Percentiles rank a stretch among this genome's conserved stretches.
phyloP scores from a whole-genome alignment of 1,140 invertebrate species.

The Cardiocondyla obscurior region DNA sequence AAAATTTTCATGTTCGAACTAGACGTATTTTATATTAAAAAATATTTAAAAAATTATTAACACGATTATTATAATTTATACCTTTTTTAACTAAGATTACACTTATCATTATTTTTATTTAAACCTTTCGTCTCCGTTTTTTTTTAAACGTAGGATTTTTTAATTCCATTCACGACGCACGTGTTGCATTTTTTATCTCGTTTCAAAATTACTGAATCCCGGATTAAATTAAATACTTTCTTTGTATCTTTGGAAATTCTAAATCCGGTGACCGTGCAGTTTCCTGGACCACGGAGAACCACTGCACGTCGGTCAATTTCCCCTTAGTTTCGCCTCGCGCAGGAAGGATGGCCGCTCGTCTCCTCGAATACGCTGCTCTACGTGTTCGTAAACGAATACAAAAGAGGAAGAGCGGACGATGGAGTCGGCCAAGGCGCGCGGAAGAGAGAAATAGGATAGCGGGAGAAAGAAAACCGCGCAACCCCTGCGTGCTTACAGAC shows the following conservation, averaged over 20 bases:
- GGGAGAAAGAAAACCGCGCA: slow-evolving; percentile 38
- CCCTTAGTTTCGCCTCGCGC: slow-evolving; percentile 75
- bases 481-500: slow-evolving; percentile 60
- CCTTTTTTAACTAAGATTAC: neutral
- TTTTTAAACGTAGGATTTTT: neutral
- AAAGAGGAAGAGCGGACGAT: slow-evolving; percentile 27
- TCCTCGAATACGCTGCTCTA: slow-evolving; percentile 65
- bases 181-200: neutral
- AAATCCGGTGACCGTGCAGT: neutral
- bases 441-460: slow-evolving; percentile 6
- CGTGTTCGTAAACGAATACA: slow-evolving; percentile 66
- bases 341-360: slow-evolving; percentile 68
- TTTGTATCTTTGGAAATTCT: neutral
- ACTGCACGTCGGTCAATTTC: slow-evolving; percentile 80
- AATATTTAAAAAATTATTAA: neutral
- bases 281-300: slow-evolving; percentile 71
- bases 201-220: neutral
- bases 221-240: neutral
- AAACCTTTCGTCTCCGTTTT: neutral
- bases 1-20: neutral
- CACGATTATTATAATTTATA: neutral
- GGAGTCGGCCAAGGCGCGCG: neutral
- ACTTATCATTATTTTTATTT: neutral
- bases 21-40: neutral
- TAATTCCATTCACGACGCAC: neutral